A percentile compares a stretch with the other conserved stretches of the same genome.
Conservation (phyloP, 2,888 invertebrate species). For the Callyntrura guangdongensis region DNA sequence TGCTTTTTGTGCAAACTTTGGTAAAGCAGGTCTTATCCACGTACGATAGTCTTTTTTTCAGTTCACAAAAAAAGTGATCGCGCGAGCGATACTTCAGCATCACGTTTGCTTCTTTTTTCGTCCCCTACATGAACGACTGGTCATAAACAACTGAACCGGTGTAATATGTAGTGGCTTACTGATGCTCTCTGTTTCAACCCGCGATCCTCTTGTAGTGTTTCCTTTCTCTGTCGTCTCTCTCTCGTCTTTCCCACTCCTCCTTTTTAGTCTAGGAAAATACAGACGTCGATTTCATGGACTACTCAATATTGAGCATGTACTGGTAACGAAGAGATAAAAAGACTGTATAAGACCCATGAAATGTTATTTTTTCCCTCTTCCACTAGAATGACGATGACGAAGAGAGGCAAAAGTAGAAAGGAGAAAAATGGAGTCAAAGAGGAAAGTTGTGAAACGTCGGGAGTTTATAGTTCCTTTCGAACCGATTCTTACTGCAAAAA, state of each 20-base stretch:
- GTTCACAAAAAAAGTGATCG: slow-evolving; percentile 42
- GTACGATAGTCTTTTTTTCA: slow-evolving; percentile 18
- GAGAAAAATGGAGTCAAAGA: slow-evolving; percentile 58
- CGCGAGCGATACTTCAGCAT: slow-evolving; percentile 48
- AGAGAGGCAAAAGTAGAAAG: slow-evolving; percentile 5
- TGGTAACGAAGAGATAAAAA: slow-evolving; percentile 59
- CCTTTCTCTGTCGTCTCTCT: too few relatives aligned
- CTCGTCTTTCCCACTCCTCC: neutral
- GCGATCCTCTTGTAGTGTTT: too few relatives aligned
- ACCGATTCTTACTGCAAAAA: slow-evolving; percentile 1
- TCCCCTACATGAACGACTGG: slow-evolving; percentile 58
- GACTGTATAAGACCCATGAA: slow-evolving; percentile 17
- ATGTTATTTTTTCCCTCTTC: slow-evolving; percentile 67
- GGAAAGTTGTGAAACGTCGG: slow-evolving; percentile 50
- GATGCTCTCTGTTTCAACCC: too few relatives aligned
- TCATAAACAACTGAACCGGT: slow-evolving; percentile 74
- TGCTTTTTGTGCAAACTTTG: slow-evolving; percentile 8
- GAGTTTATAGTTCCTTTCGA: slow-evolving; percentile 57
- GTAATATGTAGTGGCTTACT: slow-evolving; percentile 55
- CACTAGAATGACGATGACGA: slow-evolving; percentile 64
- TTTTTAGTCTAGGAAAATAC: slow-evolving; percentile 2
- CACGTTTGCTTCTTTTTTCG: slow-evolving; percentile 27
- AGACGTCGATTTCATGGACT: slow-evolving; percentile 44
- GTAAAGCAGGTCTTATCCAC: too few relatives aligned
- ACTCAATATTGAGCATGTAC: slow-evolving; percentile 55